Evolutionary conservation across 2,113 vertebrate genomes (phyloP).

Genomic region (Stictonetta naevosa): DNA sequence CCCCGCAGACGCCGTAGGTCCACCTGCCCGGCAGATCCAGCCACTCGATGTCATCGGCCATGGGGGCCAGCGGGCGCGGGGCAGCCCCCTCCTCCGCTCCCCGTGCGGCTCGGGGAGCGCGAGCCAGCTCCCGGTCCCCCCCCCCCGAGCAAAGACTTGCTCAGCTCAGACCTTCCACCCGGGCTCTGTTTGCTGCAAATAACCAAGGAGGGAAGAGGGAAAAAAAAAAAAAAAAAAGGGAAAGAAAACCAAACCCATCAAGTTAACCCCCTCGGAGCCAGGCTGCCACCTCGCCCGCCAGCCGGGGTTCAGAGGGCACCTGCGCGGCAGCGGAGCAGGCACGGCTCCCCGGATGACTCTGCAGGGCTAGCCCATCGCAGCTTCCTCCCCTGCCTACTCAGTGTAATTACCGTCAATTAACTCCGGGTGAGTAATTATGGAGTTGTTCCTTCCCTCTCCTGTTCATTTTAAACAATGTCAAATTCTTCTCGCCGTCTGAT

Average conservation of each 20-base stretch:
- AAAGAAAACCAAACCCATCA: constrained; percentile 4
- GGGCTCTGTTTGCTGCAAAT: constrained; percentile 43
- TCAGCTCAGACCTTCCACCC: constrained; percentile 53
- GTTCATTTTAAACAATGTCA: constrained; percentile 28
- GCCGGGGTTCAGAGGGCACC: background rate
- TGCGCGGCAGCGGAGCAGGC: background rate
- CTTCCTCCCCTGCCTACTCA: constrained; percentile 63
- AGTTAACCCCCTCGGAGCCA: constrained; percentile 65
- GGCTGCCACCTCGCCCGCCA: background rate
- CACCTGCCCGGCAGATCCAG: constrained; percentile 79
- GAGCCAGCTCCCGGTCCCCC: background rate
- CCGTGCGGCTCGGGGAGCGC: accelerated
- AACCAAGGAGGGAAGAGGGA: constrained; percentile 28
- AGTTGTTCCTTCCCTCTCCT: constrained; percentile 55
- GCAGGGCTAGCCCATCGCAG: background rate
- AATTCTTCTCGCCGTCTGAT: constrained; percentile 42
- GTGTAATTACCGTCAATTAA: constrained; percentile 72
- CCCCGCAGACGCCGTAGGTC: constrained; percentile 79
- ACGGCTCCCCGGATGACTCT: background rate
- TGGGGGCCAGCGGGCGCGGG: background rate
- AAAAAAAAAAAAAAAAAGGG: background rate
- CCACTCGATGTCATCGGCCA: constrained; percentile 80
- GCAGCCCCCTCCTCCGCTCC: background rate
- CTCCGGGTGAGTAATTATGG: constrained; percentile 56
- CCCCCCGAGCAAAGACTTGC: background rate